Percentiles rank a stretch among this genome's conserved stretches.
Evolutionary conservation across 2,113 vertebrate genomes (phyloP).

Genomic region (Turdus rufiventris): DNA sequence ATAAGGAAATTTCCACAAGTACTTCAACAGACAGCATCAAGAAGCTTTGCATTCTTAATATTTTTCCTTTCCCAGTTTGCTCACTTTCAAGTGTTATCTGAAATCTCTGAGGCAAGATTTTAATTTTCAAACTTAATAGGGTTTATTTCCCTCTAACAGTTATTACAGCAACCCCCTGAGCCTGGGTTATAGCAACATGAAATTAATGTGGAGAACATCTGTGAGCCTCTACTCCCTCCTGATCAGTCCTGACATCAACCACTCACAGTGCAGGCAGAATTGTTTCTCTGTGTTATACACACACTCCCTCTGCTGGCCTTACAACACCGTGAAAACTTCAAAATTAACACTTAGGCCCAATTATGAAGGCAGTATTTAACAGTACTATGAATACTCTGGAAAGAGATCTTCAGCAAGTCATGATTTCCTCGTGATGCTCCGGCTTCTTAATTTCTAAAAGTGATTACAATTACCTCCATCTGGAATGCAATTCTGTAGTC

Average conservation of each 20-base stretch:
- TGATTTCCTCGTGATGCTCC: not conserved
- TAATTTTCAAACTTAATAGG: not conserved
- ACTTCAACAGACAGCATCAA: not conserved
- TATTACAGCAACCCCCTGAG: not conserved
- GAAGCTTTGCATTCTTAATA: not conserved
- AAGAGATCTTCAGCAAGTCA: not conserved
- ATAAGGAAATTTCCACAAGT: not conserved
- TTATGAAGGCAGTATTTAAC: not conserved
- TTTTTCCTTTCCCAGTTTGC: not conserved
- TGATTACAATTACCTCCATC: not conserved
- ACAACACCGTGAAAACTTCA: not conserved
- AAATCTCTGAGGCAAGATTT: conserved; percentile 7
- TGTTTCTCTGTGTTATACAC: not conserved
- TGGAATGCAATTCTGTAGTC: not conserved
- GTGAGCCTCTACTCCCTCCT: not conserved
- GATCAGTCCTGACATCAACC: not conserved
- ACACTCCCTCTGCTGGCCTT: conserved; percentile 18
- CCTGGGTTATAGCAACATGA: not conserved
- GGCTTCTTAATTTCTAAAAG: not conserved
- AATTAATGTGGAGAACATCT: conserved; percentile 2
- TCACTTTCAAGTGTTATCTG: not conserved
- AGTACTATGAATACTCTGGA: not conserved
- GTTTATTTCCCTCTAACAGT: not conserved
- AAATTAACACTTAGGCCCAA: not conserved
- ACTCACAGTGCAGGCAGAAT: not conserved